Conservation (phyloP, 2,113 vertebrate genomes). For the Anseranas semipalmata region DNA sequence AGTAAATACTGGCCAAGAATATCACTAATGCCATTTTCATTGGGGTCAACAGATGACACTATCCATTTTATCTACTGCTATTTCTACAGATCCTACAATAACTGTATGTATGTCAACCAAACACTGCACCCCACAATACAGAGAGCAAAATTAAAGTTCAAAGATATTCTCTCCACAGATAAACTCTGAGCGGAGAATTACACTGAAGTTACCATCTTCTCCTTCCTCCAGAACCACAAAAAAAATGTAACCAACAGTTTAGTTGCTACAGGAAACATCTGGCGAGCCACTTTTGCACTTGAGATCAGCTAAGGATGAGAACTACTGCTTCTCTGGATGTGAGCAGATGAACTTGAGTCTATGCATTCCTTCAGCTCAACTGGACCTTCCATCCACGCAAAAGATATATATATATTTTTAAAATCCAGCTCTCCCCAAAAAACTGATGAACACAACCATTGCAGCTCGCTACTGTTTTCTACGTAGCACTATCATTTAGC, state of each 20-base stretch:
- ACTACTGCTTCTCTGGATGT: neutral
- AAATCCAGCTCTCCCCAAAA: neutral
- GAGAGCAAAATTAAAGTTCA: slow-evolving; percentile 13
- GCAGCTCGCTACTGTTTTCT: neutral
- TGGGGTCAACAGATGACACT: slow-evolving; percentile 23
- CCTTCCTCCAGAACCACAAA: neutral
- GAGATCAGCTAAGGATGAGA: neutral
- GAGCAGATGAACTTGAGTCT: neutral
- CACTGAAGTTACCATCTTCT: neutral
- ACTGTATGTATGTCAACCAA: neutral
- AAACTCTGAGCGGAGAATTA: neutral
- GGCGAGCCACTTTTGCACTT: neutral
- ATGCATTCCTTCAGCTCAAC: neutral
- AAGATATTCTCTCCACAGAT: neutral
- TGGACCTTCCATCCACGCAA: neutral
- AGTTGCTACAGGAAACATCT: neutral
- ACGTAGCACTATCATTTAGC: neutral
- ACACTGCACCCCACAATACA: neutral
- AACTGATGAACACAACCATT: accelerated
- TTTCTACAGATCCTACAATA: neutral
- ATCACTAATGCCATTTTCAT: neutral
- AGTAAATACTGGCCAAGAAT: slow-evolving; percentile 24
- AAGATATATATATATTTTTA: no score
- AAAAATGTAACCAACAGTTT: neutral
- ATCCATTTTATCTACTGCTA: neutral